Conservation (phyloP, 2,113 vertebrate genomes). For the Platycercus adscitus region DNA sequence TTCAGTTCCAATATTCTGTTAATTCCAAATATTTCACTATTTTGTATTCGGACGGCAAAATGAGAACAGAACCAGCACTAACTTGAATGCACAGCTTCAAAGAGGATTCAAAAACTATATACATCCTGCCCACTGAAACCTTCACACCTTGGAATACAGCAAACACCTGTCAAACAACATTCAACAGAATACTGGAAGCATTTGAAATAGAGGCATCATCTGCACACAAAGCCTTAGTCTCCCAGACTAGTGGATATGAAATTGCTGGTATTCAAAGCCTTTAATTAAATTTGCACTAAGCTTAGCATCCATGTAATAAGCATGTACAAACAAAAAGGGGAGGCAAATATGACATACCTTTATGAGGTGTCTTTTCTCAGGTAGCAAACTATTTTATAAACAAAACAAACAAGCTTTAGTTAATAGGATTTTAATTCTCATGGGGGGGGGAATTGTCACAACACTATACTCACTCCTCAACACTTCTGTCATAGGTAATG, state of each 20-base stretch:
- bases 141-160: neutral
- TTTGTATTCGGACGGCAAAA: neutral
- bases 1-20: neutral
- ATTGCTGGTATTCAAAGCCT: neutral
- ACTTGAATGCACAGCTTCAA: neutral
- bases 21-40: neutral
- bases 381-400: constrained; percentile 77
- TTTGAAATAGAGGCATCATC: neutral
- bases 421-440: neutral
- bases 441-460: neutral
- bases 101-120: neutral
- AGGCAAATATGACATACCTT: constrained; percentile 79
- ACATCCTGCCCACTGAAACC: neutral
- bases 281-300: neutral
- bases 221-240: neutral
- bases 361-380: constrained; percentile 88
- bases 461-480: constrained; percentile 84
- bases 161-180: neutral
- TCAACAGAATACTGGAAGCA: neutral
- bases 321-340: fast-evolving
- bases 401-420: neutral
- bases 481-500: constrained; percentile 88
- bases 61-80: neutral
- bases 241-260: neutral
- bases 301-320: neutral